Evolutionary conservation across 2,888 invertebrate genomes (phyloP), one percentile per base, ranked within the genome.

Genomic region (Anoncus sp.): DNA sequence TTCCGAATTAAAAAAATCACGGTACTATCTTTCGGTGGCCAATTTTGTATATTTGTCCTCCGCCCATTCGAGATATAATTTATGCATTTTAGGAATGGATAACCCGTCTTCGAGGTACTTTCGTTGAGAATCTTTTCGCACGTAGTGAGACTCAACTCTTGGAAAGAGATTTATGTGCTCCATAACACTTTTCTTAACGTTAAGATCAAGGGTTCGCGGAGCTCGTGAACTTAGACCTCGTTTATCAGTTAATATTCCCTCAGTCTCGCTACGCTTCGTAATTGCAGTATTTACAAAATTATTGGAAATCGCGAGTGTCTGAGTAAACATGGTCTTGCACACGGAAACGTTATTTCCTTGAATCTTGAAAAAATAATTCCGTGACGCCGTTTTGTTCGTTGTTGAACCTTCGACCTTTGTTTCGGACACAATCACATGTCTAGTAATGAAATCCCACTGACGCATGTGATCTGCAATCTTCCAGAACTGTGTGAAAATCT

Each of bases 81-180:
- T 14, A 53, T 70, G 53, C 75, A 75, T 75, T 16, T 6, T 31
- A 43, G 40, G 45, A 0, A 75, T 47, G 9, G 62, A 31, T 40
- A 69, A 70, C 27, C 22, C 49, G 16, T 49, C 70, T 45, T 75
- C 75, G 9, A 69, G 24, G 45, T 70, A 70, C n/a, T 59, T 35
- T 7, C 59, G 6, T 14, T 18, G 40, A 3, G 63, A 62, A 31
- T 75, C 67, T 38, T 71, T 76, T 51, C 70, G 18, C 3, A 47
- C 31, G 47, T 72, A 76, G 31, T 76, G 71, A 18, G 78, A 75
- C 40, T 67, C 62, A 7, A 74, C 63, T 53, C 63, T 57, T 31
- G 55, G 51, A 47, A 70, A 78, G 24, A 63, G 27, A 51, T 63
- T 75, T 47, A 74, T 77, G 22, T 77, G 71, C 22, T 75, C 75